Percentiles rank a stretch among this genome's conserved stretches.
These are phyloP conservation scores for Drosophila azteca DNA, from an alignment of 1,140 invertebrate genomes.

Conservation along the genomic window DNA sequence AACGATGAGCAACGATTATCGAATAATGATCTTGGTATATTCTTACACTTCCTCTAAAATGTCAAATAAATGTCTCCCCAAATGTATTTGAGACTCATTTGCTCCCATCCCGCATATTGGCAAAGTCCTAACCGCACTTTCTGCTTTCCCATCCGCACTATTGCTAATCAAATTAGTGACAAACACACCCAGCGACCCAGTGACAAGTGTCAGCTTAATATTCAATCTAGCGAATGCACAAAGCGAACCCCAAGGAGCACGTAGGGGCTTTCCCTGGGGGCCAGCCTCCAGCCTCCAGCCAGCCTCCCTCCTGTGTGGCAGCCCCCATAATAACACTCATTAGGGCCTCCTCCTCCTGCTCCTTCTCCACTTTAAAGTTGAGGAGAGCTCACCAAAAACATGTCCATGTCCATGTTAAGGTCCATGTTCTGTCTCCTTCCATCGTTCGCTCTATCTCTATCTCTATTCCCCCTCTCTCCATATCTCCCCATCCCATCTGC, in stretches of 20 bases:
- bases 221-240: conserved; percentile 12
- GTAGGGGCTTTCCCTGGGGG: conserved; percentile 2
- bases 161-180: conserved; percentile 11
- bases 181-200: too few relatives aligned
- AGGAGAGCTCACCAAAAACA: conserved; percentile 27
- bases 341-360: conserved; percentile 44
- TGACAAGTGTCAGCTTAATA: not conserved
- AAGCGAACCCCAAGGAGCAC: conserved; percentile 8
- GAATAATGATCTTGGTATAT: too few relatives aligned
- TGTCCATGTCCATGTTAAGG: conserved; percentile 18
- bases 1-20: too few relatives aligned
- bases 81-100: too few relatives aligned
- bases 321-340: conserved; percentile 64
- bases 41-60: too few relatives aligned
- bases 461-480: too few relatives aligned
- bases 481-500: too few relatives aligned
- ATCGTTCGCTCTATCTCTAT: conserved; percentile 11
- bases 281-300: not conserved
- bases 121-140: too few relatives aligned
- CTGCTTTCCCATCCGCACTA: too few relatives aligned
- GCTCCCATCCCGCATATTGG: too few relatives aligned
- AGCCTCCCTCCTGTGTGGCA: conserved; percentile 4
- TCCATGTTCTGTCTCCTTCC: conserved; percentile 15
- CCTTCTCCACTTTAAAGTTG: conserved; percentile 68
- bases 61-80: too few relatives aligned